These are phyloP conservation scores for Salmo trutta DNA, from an alignment of 2,797 vertebrate species.

Conservation along the genomic window DNA sequence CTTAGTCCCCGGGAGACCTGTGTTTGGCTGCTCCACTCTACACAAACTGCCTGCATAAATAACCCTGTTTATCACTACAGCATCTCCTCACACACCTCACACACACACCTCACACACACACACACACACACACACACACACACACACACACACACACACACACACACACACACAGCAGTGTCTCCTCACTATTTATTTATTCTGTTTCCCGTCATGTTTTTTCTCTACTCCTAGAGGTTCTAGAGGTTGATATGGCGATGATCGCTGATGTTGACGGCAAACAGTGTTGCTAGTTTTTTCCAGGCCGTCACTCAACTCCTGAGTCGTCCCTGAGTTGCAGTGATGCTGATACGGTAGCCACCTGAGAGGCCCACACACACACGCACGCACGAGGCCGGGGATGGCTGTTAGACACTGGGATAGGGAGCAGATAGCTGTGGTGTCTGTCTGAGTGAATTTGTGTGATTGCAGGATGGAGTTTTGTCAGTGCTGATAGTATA, in stretches of 20 bases:
- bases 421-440: not conserved
- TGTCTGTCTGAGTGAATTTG: slow-evolving; percentile 42
- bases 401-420: not conserved
- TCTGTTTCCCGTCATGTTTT: slow-evolving; percentile 33
- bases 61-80: slow-evolving; percentile 64
- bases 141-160: not conserved
- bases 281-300: not conserved
- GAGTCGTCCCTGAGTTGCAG: not conserved
- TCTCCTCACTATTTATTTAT: slow-evolving; percentile 35
- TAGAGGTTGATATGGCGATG: slow-evolving; percentile 16
- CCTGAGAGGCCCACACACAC: not conserved
- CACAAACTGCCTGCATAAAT: slow-evolving; percentile 60
- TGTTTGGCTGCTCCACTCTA: slow-evolving; percentile 58
- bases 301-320: slow-evolving; percentile 1
- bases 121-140: not conserved
- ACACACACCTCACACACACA: no score
- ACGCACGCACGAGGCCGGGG: not conserved
- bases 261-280: not conserved
- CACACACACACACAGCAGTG: not conserved
- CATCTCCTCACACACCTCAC: not conserved
- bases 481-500: slow-evolving; percentile 49
- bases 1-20: slow-evolving; percentile 65
- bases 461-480: slow-evolving; percentile 52
- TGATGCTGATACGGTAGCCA: not conserved
- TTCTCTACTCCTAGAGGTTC: slow-evolving; percentile 43